These are phyloP conservation scores for Sinocyclocheilus maitianheensis DNA, from an alignment of 2,113 vertebrate genomes.

Conservation along the genomic window DNA sequence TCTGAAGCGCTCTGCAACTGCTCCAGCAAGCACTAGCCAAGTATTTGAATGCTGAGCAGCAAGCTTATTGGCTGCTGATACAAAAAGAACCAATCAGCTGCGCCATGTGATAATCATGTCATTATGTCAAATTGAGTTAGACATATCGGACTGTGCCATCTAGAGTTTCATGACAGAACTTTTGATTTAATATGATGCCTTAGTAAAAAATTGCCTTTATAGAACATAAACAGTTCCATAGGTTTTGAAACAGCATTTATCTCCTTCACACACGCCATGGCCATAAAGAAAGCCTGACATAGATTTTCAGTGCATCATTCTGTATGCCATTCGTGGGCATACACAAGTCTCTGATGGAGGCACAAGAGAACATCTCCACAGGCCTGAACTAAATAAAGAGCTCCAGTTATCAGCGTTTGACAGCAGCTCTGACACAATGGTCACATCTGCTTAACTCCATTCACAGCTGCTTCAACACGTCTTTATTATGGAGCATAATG, in stretches of 20 bases:
- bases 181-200: not conserved
- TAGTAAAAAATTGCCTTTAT: not conserved
- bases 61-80: no score
- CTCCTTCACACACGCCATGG: conserved; percentile 13
- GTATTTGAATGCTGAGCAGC: no score
- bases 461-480: conserved; percentile 4
- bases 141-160: no score
- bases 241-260: conserved; percentile 10
- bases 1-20: no score
- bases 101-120: no score
- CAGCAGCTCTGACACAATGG: conserved; percentile 3
- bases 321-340: not conserved
- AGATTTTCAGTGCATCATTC: conserved; percentile 24
- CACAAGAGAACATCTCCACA: conserved; percentile 20
- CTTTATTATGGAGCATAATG: conserved; percentile 33
- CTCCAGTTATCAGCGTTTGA: conserved; percentile 38
- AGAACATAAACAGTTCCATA: not conserved
- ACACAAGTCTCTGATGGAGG: not conserved
- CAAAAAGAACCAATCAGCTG: no score
- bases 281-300: conserved; percentile 14
- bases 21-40: no score
- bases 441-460: conserved; percentile 17
- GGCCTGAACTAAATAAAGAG: conserved; percentile 30
- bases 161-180: no score
- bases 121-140: no score